These are phyloP conservation scores for Alaudala cheleensis DNA, from an alignment of 2,113 vertebrate genomes.

Conservation along the genomic window DNA sequence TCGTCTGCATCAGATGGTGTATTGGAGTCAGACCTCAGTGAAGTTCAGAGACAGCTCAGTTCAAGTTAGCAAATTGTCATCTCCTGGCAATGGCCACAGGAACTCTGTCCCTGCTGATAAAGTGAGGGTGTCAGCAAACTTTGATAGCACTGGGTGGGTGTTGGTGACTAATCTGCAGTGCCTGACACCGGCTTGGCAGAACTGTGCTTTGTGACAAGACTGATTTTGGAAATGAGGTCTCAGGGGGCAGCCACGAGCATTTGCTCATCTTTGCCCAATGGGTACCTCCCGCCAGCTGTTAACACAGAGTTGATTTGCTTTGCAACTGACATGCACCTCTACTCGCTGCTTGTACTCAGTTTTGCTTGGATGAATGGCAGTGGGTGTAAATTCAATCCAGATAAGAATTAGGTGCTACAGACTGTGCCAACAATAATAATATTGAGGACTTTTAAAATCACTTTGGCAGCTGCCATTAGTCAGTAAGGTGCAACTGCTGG, in stretches of 20 bases:
- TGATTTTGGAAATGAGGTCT: slow-evolving; percentile 22
- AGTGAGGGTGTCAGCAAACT: background rate
- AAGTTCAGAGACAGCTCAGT: slow-evolving; percentile 9
- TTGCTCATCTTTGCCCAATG: background rate
- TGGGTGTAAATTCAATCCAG: background rate
- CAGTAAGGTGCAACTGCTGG: background rate
- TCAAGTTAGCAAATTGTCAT: slow-evolving; percentile 29
- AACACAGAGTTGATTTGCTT: background rate
- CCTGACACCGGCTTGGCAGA: background rate
- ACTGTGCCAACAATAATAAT: background rate
- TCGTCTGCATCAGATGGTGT: background rate
- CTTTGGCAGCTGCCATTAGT: background rate
- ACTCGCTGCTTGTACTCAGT: background rate
- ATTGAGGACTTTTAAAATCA: background rate
- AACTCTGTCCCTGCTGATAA: slow-evolving; percentile 61
- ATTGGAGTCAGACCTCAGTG: background rate
- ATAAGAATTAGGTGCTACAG: background rate
- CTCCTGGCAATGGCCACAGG: slow-evolving; percentile 43
- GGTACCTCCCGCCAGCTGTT: background rate
- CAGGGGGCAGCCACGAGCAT: background rate
- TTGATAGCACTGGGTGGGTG: background rate
- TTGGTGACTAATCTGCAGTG: background rate
- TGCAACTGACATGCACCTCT: background rate
- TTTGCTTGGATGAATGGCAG: background rate
- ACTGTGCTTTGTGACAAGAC: background rate